phyloP scores from a whole-genome alignment of 1,140 invertebrate genomes.

The Panagrolaimus sp. region DNA sequence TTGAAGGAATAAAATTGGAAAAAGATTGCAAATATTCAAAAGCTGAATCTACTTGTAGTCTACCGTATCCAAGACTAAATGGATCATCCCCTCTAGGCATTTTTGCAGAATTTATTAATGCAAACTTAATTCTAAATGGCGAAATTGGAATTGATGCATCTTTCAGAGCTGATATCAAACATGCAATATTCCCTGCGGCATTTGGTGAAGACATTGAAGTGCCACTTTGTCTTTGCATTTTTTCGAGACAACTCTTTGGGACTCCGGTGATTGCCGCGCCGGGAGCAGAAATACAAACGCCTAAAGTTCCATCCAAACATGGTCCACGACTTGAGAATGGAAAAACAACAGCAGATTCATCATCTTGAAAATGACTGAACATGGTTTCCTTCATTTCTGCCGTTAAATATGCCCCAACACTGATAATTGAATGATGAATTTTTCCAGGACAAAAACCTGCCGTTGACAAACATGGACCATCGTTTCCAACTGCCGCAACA shows the following conservation, averaged over 20 bases:
- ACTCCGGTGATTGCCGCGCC: neutral
- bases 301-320: conserved; percentile 48
- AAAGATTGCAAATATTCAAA: conserved; percentile 71
- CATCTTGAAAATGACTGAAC: too few species aligned
- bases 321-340: conserved; percentile 95
- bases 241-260: neutral
- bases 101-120: conserved; percentile 71
- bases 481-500: conserved; percentile 85
- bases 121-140: conserved; percentile 79
- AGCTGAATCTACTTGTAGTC: conserved; percentile 82
- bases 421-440: neutral
- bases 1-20: conserved; percentile 65
- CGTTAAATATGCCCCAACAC: neutral
- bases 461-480: conserved; percentile 77
- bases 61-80: conserved; percentile 72
- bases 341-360: conserved; percentile 72
- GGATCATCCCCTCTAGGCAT: neutral
- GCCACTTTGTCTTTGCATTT: neutral
- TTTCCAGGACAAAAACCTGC: conserved; percentile 62
- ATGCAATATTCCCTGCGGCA: conserved; percentile 63
- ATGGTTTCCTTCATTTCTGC: neutral
- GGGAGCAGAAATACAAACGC: neutral
- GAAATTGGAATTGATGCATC: conserved; percentile 70
- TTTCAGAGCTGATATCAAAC: conserved; percentile 77
- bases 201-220: neutral